Base-by-base conservation (phyloP, 2,113 vertebrate species). In the Psittacula cyanocephala region DNA sequence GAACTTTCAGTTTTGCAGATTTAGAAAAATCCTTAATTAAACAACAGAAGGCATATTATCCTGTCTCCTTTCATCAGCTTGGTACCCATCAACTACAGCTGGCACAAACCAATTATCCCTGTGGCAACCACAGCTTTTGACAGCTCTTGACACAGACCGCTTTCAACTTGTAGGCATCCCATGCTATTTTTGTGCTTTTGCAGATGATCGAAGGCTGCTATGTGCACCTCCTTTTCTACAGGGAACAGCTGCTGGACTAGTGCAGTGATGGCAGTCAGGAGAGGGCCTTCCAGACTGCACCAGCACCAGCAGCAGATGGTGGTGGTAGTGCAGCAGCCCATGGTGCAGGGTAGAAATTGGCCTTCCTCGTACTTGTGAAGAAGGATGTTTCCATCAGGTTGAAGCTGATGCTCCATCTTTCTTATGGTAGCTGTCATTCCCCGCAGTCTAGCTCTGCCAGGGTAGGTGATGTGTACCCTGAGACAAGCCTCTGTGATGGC, bases 91-190 rank as follows among this genome's bases (percentile, higher is more conserved):
- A 81, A 37, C 92, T 95, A 86, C 95, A 96, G 86, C 95, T 96
- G 96, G 76, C 95, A 91, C 92, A 95, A 95, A 89, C 81, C 91
- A 97, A 93, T 94, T 95, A 96, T 96, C 93, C 94, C 95, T 96
- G 94, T 96, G 95, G 91, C 95, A 97, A 90, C 91, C 85, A 88
- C 55, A 86, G 93, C 62, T 85, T 97, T 95, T 96, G 96, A 95
- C 88, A 88, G 83, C 71, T 94, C 91, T 86, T 91, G 87, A 97
- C 89, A 94, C 65, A 75, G 78, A 78, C 81, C 3, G 1, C 86
- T 97, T 92, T 89, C 85, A 88, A 94, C 85, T 67, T 75, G 76
- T 68, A 94, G 82, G 72, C 59, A 84, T 71, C 76, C 55, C 33
- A 7, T 71, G 79, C 76, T 93, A 90, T 91, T 94, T 95, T 74